These are phyloP conservation scores for Rhombomys opimus DNA, from an alignment of 2,113 vertebrate genomes.

Conservation along the genomic window DNA sequence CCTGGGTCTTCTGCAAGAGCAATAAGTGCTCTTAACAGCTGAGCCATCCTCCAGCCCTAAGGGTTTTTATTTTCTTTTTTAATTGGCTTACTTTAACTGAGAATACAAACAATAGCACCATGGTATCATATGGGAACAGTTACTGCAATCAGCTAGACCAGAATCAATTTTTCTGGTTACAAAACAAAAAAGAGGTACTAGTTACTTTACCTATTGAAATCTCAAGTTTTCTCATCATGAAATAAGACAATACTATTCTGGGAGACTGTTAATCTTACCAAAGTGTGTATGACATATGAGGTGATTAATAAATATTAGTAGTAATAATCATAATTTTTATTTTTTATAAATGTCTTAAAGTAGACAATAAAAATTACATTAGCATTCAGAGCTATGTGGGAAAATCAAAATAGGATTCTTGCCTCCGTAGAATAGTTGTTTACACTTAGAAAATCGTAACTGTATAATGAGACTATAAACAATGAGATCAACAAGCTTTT, in stretches of 20 bases:
- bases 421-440: background rate
- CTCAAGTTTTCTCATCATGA: constrained; percentile 25
- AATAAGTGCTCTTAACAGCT: background rate
- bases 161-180: constrained; percentile 6
- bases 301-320: constrained; percentile 14
- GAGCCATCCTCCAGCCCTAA: background rate
- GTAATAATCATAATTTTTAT: constrained; percentile 13
- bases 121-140: background rate
- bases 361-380: constrained; percentile 31
- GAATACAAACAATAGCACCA: background rate
- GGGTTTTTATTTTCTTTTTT: background rate
- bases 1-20: background rate
- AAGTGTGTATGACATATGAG: background rate
- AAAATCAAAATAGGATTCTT: background rate
- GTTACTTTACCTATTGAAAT: constrained; percentile 32
- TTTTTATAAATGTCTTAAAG: constrained; percentile 31
- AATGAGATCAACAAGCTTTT: constrained; percentile 22
- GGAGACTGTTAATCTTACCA: background rate
- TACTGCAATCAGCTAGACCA: background rate
- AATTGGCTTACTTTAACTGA: constrained; percentile 39
- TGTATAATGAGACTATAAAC: constrained; percentile 38
- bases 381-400: background rate
- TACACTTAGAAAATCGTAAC: constrained; percentile 24
- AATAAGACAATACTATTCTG: background rate
- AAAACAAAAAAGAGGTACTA: background rate